Evolutionary conservation across 2,113 vertebrate species (phyloP).

Genomic region (Oreotrochilus melanogaster): DNA sequence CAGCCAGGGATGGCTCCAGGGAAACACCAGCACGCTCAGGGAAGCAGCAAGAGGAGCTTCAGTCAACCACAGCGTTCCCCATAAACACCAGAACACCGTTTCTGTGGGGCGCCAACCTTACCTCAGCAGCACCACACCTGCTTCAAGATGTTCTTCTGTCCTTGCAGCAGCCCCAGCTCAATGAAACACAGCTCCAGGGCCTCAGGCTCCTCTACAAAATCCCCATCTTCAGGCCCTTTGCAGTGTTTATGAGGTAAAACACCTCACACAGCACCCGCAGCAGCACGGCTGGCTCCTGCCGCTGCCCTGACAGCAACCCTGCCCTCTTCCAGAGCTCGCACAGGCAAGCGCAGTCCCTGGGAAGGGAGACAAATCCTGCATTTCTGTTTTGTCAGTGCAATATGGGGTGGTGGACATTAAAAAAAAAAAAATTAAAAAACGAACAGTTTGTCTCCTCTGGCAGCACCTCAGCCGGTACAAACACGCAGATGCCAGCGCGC

Average conservation of each 20-base stretch:
- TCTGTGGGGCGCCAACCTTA: accelerated
- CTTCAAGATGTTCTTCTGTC: background rate
- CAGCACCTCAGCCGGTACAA: background rate
- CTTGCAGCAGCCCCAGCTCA: accelerated
- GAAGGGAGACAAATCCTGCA: background rate
- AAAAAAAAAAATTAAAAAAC: background rate
- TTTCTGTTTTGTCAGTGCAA: background rate
- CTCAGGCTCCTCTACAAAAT: background rate
- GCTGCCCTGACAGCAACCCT: background rate
- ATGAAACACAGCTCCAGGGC: accelerated
- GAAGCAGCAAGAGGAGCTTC: accelerated
- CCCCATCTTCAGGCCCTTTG: accelerated
- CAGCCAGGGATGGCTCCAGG: background rate
- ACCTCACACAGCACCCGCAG: background rate
- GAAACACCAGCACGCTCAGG: accelerated
- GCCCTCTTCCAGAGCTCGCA: background rate
- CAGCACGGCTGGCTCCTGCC: background rate
- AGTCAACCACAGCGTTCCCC: background rate
- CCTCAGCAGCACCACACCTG: background rate
- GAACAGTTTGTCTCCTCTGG: background rate
- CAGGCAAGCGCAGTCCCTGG: accelerated
- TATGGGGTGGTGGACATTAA: background rate
- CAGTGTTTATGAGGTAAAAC: accelerated
- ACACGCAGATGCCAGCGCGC: background rate
- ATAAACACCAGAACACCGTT: accelerated